Evolutionary conservation across 2,797 vertebrate genomes (phyloP), one percentile per base, ranked within the genome.

Genomic region (Phrynocephalus forsythii): DNA sequence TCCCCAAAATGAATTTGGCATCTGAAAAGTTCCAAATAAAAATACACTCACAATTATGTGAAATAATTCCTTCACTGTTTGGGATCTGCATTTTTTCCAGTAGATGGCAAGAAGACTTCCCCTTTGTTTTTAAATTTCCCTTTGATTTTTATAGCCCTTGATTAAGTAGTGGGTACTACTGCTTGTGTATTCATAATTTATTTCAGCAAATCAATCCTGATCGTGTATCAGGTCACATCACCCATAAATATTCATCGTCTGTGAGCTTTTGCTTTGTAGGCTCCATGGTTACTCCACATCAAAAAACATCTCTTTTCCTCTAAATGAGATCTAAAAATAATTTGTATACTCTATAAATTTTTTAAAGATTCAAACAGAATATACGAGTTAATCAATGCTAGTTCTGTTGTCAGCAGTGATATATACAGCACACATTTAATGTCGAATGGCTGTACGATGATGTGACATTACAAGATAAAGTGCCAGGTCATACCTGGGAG

Each of bases 171-270:
- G 10, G 3, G 26, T 85, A 6, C 13, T 63, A 85, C 68, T 72
- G 71, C n/a, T 26, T 76, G 15, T 68, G 68, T 26, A 20, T 86
- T 79, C 8, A 77, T 82, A 0, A 24, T 26, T 86, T 92, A n/a
- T 86, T 91, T 89, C 52, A 90, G 33, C 38, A 90, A 90, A 83
- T 87, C 66, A 86, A 24, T 88, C 79, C 69, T 91, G 81, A 88
- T 63, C 79, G 5, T 78, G 91, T 48, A 90, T 71, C 91, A 90
- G 52, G 6, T 81, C 60, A 88, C 11, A 84, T 82, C n/a, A 91
- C 90, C 92, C 92, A 92, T 75, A 85, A 89, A 85, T 92, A 93
- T 91, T 93, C 80, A 81, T 89, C 92, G 73, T 88, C 79, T 90
- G 2, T 63, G 81, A 86, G 33, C 38, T 86, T 76, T 92, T 89